Conservation (phyloP, 2,797 vertebrate species). For the Rachycentron canadum region DNA sequence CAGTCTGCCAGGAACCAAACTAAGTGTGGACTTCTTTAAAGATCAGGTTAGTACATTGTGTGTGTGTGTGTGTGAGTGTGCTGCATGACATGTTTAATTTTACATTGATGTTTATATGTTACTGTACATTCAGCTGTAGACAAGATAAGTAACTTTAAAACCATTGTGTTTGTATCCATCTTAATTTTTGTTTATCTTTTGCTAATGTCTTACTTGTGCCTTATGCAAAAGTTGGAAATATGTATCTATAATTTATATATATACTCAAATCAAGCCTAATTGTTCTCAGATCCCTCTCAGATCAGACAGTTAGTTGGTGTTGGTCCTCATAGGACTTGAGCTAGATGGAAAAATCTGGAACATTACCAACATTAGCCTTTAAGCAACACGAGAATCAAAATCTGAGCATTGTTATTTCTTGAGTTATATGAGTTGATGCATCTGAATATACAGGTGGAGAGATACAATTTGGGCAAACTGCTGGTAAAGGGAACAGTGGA, state of each 20-base stretch:
- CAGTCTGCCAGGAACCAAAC: slow-evolving; percentile 84
- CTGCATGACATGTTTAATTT: neutral
- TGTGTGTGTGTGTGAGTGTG: neutral
- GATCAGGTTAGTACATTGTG: slow-evolving; percentile 79
- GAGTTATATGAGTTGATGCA: slow-evolving; percentile 20
- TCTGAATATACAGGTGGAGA: slow-evolving; percentile 78
- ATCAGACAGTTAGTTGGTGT: neutral
- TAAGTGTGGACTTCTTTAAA: slow-evolving; percentile 87
- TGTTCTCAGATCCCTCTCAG: too few relatives aligned
- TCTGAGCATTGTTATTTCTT: neutral
- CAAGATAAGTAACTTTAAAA: neutral
- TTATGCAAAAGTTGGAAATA: too few relatives aligned
- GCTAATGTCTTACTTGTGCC: too few relatives aligned
- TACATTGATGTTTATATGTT: too few relatives aligned
- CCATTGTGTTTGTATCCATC: too few relatives aligned
- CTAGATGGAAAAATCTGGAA: neutral
- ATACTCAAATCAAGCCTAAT: too few relatives aligned
- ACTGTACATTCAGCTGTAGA: neutral
- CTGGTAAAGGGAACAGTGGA: slow-evolving; percentile 84
- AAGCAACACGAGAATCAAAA: slow-evolving; percentile 1
- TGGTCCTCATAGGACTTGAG: neutral
- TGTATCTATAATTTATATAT: too few relatives aligned
- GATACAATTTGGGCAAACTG: slow-evolving; percentile 77
- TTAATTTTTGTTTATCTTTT: too few relatives aligned
- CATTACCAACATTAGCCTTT: neutral